Conservation (phyloP, 2,113 vertebrate species). For the Myiozetetes cayanensis region DNA sequence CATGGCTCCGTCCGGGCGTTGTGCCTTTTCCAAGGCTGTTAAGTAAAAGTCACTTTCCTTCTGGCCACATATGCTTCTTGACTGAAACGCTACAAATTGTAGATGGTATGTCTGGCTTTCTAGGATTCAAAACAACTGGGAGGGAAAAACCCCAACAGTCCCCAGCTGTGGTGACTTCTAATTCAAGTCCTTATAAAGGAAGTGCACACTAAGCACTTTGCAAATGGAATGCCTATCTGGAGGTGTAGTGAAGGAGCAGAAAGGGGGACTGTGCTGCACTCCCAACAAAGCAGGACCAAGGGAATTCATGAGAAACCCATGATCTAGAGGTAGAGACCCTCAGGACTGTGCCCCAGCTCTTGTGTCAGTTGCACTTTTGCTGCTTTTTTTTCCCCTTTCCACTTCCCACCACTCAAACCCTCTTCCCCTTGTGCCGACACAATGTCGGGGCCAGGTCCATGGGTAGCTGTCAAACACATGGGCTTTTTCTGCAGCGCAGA, state of each 20-base stretch:
- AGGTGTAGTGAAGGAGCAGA: not conserved
- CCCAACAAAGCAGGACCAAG: not conserved
- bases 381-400: not conserved
- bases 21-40: not conserved
- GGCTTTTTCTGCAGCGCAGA: not conserved
- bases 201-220: not conserved
- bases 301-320: not conserved
- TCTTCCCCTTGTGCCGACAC: rapidly evolving
- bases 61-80: not conserved
- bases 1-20: not conserved
- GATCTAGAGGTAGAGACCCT: not conserved
- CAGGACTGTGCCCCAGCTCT: not conserved
- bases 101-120: not conserved
- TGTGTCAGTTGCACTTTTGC: rapidly evolving
- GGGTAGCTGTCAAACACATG: not conserved
- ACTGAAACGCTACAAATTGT: not conserved
- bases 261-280: not conserved
- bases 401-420: not conserved
- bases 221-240: not conserved
- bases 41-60: not conserved
- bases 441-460: not conserved
- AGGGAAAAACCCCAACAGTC: not conserved
- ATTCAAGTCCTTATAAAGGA: not conserved
- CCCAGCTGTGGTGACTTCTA: not conserved
- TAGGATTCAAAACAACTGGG: not conserved